Evolutionary conservation across 2,888 invertebrate species (phyloP), one percentile per base, ranked within the genome.

Genomic region (Epinotia ramella): DNA sequence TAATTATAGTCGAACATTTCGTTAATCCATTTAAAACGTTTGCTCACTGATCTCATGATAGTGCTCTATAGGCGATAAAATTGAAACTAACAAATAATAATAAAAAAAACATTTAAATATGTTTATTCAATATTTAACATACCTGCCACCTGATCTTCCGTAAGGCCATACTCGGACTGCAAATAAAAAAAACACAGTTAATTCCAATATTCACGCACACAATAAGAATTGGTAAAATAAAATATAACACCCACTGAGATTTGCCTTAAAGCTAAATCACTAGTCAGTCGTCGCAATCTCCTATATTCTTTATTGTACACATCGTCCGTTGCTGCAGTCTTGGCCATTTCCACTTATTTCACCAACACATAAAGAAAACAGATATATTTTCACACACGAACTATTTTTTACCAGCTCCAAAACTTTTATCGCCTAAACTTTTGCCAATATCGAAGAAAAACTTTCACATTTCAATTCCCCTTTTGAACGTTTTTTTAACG

Each of bases 81-180:
- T 40, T 40, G 0, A 40, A 40, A 40, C 7, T 9, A 40, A 40
- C 40, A 40, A 9, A 40, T 40, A 40, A 7, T 9, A 40, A 40
- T 40, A 40, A 40, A 40, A 40, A 12, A 20, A 57, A 57, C 20
- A 57, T 57, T 57, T 3, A 18, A 18, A 7, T 3, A 56, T 5
- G 5, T 56, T 3, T 69, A 67, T 24, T 24, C 4, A 68, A 70
- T 73, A 73, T 56, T 56, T 66, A 68, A 77, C 80, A 94, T 94
- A 97, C 97, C 97, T 89, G 97, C 97, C 79, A 98, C 97, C 95
- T 97, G 97, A 88, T 98, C 98, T 91, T 98, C 97, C 74, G 97
- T 97, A 80, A 98, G 96, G 83, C 98, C 98, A 95, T 97, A 97
- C 88, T 98, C 97, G 77, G 96, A 96, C 98, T 98, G 96, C 94